Conservation (phyloP, 2,797 vertebrate species). For the Anisognathus igniventris region DNA sequence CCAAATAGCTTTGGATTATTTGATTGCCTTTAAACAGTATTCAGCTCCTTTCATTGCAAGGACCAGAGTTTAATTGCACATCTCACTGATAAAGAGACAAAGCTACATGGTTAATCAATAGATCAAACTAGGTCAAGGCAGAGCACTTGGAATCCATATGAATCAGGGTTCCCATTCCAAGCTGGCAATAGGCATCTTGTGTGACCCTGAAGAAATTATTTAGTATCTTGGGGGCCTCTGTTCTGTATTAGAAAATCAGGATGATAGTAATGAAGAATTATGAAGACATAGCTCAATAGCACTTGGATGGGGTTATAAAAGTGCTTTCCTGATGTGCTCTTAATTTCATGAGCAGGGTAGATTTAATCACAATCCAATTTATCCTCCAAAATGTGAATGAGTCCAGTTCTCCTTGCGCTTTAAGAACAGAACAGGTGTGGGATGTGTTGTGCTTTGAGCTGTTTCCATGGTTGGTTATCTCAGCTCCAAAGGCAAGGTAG, state of each 20-base stretch:
- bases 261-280: background rate
- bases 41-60: background rate
- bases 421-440: background rate
- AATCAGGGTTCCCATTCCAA: background rate
- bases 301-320: background rate
- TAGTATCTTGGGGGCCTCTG: background rate
- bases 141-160: background rate
- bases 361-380: background rate
- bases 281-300: background rate
- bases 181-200: background rate
- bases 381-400: background rate
- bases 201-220: background rate
- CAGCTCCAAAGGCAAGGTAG: background rate
- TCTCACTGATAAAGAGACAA: background rate
- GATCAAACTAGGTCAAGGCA: background rate
- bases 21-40: background rate
- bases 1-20: background rate
- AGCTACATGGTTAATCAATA: background rate
- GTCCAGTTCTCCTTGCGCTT: background rate
- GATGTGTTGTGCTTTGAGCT: accelerated
- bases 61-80: background rate
- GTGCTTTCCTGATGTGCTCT: background rate
- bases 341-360: background rate
- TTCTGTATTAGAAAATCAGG: background rate
- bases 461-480: background rate